Evolutionary conservation across 2,797 vertebrate genomes (phyloP).

Genomic region (Poeciliopsis infans): DNA sequence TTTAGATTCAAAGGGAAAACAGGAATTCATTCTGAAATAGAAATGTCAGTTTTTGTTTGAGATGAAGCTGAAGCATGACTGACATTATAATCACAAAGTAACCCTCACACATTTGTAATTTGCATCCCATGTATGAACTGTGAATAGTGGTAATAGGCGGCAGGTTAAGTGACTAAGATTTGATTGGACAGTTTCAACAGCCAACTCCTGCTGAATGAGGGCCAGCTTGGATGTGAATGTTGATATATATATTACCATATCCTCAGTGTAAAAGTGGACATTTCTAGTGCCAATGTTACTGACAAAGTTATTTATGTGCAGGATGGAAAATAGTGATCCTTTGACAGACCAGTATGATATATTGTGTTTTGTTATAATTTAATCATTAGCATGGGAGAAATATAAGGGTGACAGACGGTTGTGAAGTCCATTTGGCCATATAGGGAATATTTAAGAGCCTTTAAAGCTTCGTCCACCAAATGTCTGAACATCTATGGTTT

Average conservation of each 20-base stretch:
- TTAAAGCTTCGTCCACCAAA: conserved; percentile 76
- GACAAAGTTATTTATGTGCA: neutral
- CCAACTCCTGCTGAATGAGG: neutral
- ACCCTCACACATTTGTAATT: neutral
- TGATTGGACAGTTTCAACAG: neutral
- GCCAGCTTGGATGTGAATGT: neutral
- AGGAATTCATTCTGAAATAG: neutral
- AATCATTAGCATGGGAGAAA: conserved; percentile 55
- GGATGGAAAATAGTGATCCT: neutral
- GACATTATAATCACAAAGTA: no score
- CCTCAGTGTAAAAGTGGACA: neutral
- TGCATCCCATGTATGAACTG: neutral
- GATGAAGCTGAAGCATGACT: neutral
- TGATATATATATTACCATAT: neutral
- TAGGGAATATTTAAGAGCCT: conserved; percentile 72
- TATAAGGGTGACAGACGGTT: conserved; percentile 72
- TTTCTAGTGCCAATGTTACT: neutral
- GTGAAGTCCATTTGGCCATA: conserved; percentile 73
- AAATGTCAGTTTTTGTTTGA: neutral
- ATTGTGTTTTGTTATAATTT: conserved; percentile 58
- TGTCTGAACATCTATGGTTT: conserved; percentile 80
- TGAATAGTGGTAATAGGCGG: neutral
- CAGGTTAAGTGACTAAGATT: neutral
- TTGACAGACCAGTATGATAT: conserved; percentile 32
- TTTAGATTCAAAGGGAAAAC: neutral